These are phyloP conservation scores for Lucilia cuprina DNA, from an alignment of 1,140 invertebrate species.

Conservation along the genomic window DNA sequence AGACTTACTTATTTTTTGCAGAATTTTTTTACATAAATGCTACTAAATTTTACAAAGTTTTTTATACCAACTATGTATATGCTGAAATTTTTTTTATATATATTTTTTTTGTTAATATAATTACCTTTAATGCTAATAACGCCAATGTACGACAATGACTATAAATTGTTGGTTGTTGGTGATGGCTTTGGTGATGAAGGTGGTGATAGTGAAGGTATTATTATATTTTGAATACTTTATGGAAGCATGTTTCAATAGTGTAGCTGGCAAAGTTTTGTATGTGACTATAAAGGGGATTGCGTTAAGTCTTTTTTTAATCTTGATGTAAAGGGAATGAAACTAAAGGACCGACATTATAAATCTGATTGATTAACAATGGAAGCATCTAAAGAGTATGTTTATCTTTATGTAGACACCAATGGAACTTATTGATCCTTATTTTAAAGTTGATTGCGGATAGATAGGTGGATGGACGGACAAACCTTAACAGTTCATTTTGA, in stretches of 20 bases:
- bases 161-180: not conserved
- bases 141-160: not conserved
- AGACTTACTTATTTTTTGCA: not conserved
- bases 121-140: slow-evolving; percentile 6
- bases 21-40: not conserved
- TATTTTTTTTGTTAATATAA: not conserved
- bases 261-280: not conserved
- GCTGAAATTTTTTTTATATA: not conserved
- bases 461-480: no score
- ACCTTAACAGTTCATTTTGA: no score
- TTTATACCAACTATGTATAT: not conserved
- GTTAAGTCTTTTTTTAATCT: not conserved
- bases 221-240: no score
- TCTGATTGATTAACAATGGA: no score
- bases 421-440: no score
- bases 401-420: no score
- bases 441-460: no score
- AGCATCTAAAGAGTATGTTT: no score
- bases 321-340: not conserved
- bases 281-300: not conserved
- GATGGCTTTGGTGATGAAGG: not conserved
- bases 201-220: not conserved
- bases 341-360: no score
- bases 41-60: not conserved
- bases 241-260: not conserved